Conservation (phyloP, 2,888 invertebrate genomes). For the Drosophila paramelanica region DNA sequence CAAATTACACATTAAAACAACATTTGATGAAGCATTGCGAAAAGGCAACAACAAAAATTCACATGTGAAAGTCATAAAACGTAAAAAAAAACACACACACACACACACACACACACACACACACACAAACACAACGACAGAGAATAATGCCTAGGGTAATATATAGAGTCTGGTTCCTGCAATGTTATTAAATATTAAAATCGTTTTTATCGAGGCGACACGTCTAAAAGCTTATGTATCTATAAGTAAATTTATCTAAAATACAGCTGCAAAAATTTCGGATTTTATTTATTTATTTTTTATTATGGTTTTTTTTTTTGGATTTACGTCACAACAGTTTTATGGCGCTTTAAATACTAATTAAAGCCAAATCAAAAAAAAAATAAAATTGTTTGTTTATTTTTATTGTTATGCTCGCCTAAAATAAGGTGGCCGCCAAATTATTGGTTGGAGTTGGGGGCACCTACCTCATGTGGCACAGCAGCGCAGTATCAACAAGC, state of each 20-base stretch:
- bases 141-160: constrained; percentile 40
- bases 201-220: constrained; percentile 68
- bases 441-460: constrained; percentile 6
- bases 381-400: constrained; percentile 9
- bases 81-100: constrained; percentile 20
- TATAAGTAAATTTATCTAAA: constrained; percentile 17
- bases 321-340: constrained; percentile 76
- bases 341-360: constrained; percentile 74
- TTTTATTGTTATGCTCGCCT: constrained; percentile 13
- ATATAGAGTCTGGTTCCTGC: constrained; percentile 36
- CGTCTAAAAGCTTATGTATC: constrained; percentile 41
- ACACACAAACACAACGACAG: constrained; percentile 7
- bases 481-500: constrained; percentile 46
- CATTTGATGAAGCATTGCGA: constrained; percentile 17
- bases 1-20: constrained; percentile 45
- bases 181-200: constrained; percentile 68
- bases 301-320: constrained; percentile 11
- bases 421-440: constrained; percentile 50
- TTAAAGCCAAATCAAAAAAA: constrained; percentile 44
- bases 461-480: constrained; percentile 48
- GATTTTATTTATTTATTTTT: neutral
- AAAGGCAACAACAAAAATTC: constrained; percentile 25
- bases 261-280: constrained; percentile 19
- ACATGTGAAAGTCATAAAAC: constrained; percentile 63
- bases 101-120: constrained; percentile 14